Base-by-base conservation (phyloP, 2,888 invertebrate genomes). In the Acanthosoma haemorrhoidale region DNA sequence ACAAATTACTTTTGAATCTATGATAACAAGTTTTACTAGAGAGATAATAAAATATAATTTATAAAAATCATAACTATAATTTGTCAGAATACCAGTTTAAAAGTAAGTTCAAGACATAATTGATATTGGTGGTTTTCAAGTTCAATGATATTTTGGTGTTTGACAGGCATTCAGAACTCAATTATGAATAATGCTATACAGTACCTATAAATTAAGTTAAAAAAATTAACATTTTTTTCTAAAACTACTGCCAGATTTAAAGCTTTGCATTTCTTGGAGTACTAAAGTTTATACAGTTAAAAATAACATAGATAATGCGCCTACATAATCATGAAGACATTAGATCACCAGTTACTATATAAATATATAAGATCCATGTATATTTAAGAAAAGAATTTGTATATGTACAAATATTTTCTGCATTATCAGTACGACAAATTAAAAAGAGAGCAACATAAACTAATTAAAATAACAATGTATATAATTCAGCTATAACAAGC, bases 221-320 rank as follows among this genome's bases (percentile, higher is more conserved):
- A n/a, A 13, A n/a, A 21, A 18, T 43, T 9, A 43, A 13, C 4
- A 2, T 25, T 51, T n/a, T n/a, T n/a, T 25, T 51, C 51, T 51
- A 51, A 51, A 51, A 51, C 51, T 51, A 51, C 51, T 29, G 51
- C 51, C 51, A 51, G 51, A 51, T 18, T 51, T 51, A 51, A 51
- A 51, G 51, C 51, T 51, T 51, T 13, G 29, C 13, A 51, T 25
- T 51, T n/a, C 51, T 25, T n/a, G 51, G 29, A 25, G 13, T 51
- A 9, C 51, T 51, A 51, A 51, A 16, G 25, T 51, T 51, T 51
- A 51, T 51, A 51, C 51, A 51, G 51, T 51, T 51, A 51, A 51
- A 43, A 51, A 51, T 51, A 51, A 51, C 51, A 51, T 25, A 25
- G 25, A 51, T 51, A 51, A 51, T 51, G 25, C 51, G 29, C 51